Conservation (phyloP, 2,113 vertebrate genomes). For the Donacobius atricapilla region DNA sequence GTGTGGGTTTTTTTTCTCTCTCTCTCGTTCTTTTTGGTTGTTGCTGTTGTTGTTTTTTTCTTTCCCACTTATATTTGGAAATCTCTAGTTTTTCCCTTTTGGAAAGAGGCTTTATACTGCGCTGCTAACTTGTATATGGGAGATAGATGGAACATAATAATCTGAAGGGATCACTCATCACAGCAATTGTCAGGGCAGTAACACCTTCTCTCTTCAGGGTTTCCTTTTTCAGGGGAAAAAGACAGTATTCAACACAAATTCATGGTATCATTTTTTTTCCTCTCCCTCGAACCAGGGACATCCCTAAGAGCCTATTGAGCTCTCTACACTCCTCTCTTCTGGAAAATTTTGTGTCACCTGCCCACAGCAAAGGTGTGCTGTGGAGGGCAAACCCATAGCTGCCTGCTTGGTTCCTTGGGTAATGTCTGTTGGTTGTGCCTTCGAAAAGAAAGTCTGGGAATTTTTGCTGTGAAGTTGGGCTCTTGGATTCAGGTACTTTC, state of each 20-base stretch:
- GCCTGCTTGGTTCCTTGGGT: not conserved
- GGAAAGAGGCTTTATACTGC: not conserved
- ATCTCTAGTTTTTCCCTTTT: not conserved
- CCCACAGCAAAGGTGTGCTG: not conserved
- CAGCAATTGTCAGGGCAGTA: not conserved
- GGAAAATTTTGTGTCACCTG: not conserved
- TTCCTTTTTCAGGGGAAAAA: not conserved
- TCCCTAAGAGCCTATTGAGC: not conserved
- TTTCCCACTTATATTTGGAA: not conserved
- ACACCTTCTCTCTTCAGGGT: not conserved
- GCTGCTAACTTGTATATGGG: not conserved
- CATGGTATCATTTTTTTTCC: not conserved
- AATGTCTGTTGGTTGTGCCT: not conserved
- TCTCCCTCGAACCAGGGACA: not conserved
- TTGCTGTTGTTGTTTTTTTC: not conserved
- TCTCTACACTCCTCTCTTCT: not conserved
- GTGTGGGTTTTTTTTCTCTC: no score
- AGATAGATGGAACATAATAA: not conserved
- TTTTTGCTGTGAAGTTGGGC: not conserved
- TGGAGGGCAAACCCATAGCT: not conserved
- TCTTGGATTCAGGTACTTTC: not conserved
- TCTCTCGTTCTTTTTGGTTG: accelerated
- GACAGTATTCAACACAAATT: not conserved
- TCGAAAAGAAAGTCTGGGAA: not conserved
- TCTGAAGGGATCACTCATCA: not conserved